Evolutionary conservation across 2,113 vertebrate species (phyloP).

Genomic region (Antigone vipio): DNA sequence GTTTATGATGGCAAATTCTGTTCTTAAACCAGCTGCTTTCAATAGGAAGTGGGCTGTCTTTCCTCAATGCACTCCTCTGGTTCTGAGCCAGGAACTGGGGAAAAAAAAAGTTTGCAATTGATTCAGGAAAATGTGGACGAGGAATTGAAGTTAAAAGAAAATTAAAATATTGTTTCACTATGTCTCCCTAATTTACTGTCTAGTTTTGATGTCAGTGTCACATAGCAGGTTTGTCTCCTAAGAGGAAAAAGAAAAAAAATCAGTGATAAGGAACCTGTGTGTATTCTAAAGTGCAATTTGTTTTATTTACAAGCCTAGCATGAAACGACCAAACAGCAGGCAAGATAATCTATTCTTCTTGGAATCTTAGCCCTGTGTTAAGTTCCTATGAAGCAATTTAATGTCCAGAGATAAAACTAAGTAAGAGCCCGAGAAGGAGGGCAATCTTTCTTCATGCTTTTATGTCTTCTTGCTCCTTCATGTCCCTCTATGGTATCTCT

Average conservation of each 20-base stretch:
- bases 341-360: neutral
- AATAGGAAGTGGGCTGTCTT: neutral
- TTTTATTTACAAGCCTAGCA: neutral
- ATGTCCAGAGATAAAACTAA: neutral
- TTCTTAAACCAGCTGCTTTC: neutral
- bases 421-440: neutral
- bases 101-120: neutral
- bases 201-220: neutral
- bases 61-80: neutral
- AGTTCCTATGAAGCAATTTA: neutral
- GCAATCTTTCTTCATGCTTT: neutral
- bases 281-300: neutral
- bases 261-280: neutral
- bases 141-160: neutral
- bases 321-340: neutral
- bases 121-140: neutral
- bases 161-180: neutral
- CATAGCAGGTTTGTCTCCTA: neutral
- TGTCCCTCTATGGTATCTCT: fast-evolving
- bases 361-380: neutral
- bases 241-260: neutral
- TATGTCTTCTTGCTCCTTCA: neutral
- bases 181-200: neutral
- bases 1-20: neutral
- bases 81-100: neutral